Evolutionary conservation across 2,888 invertebrate species (phyloP), one percentile per base, ranked within the genome.

Genomic region (Cinara cedri): DNA sequence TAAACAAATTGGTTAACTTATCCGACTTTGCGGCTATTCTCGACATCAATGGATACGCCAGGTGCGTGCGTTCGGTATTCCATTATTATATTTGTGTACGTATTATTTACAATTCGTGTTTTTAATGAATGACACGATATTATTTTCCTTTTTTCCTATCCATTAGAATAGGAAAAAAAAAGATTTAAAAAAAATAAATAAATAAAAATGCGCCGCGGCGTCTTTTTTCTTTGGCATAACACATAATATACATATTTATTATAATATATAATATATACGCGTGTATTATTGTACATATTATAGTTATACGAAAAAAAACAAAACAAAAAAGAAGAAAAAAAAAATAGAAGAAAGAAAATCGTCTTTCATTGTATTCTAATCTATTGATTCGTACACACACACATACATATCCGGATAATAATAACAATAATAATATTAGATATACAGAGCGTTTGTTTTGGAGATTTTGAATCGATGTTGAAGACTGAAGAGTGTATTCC

Each of bases 311-410:
- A 62, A 26, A 74, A 34, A 49, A 49, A 62, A 34, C 3, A 34
- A 34, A 34, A 42, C 34, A 16, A 62, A 26, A 74, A 34, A 49
- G 34, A 62, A 4, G 16, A 66, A 49, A 21, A 10, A 26, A 26
- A 3, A 46, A 21, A 46, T 24, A 49, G 49, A 72, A 72, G 60
- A 72, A 49, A 62, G 49, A 72, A 72, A 72, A 72, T 62, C 62
- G 62, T 74, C 51, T 51, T 19, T 62, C 51, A 63, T 74, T 34
- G 49, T 72, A 19, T 49, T 62, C 55, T 21, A 10, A 55, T 34
- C 19, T 19, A 62, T 49, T 60, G 46, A 62, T 72, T 62, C 26
- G n/a, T 62, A 49, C 21, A 10, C 21, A 21, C 42, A 14, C 21
- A 21, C 71, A 24, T 16, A 13, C 21, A 14, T 21, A 51, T 34